These are phyloP conservation scores for Fissipunctia ypsillon DNA, from an alignment of 2,888 invertebrate genomes.

Conservation along the genomic window DNA sequence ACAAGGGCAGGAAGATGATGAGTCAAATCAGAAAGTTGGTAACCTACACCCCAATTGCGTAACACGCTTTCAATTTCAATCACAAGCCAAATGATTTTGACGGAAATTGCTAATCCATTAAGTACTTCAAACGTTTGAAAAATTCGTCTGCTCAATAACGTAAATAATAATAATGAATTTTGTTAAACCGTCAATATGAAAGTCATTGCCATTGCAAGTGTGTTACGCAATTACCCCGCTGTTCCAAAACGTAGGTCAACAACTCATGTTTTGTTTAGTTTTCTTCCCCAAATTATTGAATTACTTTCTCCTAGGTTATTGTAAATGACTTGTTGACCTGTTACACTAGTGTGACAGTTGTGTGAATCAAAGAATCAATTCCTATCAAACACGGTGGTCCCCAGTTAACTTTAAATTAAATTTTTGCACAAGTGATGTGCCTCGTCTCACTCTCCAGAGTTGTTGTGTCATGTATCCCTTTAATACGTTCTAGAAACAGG, in stretches of 20 bases:
- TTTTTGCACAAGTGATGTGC: slow-evolving; percentile 10
- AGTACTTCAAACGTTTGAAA: no score
- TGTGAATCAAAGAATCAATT: neutral
- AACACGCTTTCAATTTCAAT: no score
- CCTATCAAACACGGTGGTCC: slow-evolving; percentile 22
- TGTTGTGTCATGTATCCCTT: slow-evolving; percentile 21
- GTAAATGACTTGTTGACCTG: neutral
- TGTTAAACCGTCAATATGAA: no score
- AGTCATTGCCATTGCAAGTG: no score
- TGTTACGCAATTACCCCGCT: neutral
- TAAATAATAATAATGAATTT: no score
- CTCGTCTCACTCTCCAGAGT: neutral
- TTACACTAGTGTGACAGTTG: neutral
- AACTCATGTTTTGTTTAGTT: neutral
- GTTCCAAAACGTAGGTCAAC: neutral
- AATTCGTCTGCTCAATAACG: no score
- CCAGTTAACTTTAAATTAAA: slow-evolving; percentile 22
- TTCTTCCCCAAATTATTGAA: neutral
- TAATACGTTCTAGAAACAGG: slow-evolving; percentile 42
- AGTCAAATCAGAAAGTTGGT: no score
- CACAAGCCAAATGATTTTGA: no score
- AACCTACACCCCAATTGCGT: neutral
- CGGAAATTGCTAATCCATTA: no score
- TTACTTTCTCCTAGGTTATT: neutral
- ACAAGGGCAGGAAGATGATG: no score